Percentiles rank a stretch among this genome's conserved stretches.
Conservation (phyloP, 1,140 invertebrate genomes). For the Heliconius eleuchia region DNA sequence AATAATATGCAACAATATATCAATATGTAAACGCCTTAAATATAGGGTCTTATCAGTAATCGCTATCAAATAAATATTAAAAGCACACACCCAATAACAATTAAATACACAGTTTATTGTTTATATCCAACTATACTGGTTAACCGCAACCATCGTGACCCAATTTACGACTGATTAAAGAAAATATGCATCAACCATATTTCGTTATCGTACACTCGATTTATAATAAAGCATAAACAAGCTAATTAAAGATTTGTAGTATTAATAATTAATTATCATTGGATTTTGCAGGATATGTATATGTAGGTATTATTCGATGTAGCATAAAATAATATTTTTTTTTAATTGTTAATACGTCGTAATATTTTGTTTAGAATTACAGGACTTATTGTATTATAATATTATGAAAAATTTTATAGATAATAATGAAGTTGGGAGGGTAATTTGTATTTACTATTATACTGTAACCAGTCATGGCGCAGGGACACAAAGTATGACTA, state of each 20-base stretch:
- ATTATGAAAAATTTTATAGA: no score
- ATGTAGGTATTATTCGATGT: background rate
- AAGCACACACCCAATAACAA: background rate
- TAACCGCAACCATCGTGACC: conserved; percentile 30
- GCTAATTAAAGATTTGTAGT: background rate
- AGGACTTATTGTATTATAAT: no score
- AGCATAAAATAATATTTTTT: no score
- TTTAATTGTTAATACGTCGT: no score
- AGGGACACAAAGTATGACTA: background rate
- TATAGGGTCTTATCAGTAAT: background rate
- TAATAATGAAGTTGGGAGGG: no score
- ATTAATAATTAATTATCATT: conserved; percentile 3
- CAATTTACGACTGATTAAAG: conserved; percentile 25
- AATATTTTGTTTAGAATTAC: no score
- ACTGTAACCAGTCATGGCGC: no score
- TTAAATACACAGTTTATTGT: conserved; percentile 20
- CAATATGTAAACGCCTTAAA: background rate
- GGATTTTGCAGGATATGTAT: background rate
- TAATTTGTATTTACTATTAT: no score
- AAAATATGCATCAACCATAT: conserved; percentile 20
- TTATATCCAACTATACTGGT: conserved; percentile 23
- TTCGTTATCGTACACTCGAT: background rate
- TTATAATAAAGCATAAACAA: conserved; percentile 9
- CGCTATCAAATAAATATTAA: background rate
- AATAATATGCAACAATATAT: background rate